Conservation (phyloP, 2,888 invertebrate genomes). For the Cephus rjabovi region DNA sequence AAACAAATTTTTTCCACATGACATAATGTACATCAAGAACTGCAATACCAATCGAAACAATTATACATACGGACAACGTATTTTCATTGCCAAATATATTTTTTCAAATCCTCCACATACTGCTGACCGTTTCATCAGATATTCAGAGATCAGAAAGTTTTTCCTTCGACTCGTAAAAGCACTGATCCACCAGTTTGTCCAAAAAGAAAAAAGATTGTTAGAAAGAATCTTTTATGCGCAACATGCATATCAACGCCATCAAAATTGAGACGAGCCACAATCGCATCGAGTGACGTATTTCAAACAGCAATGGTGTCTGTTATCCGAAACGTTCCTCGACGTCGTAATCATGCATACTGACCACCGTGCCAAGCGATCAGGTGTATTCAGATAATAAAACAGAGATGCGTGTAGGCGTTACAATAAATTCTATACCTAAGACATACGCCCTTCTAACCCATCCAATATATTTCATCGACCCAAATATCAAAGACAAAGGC, state of each 20-base stretch:
- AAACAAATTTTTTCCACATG: not conserved
- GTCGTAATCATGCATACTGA: not conserved
- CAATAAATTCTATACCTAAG: not conserved
- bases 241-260: not conserved
- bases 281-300: not conserved
- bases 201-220: not conserved
- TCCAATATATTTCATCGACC: not conserved
- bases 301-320: constrained; percentile 30
- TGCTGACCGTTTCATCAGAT: not conserved
- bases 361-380: not conserved
- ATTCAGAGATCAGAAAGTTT: not conserved
- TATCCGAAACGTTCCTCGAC: constrained; percentile 37
- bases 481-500: not conserved
- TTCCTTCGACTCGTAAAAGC: not conserved
- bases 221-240: not conserved
- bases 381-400: not conserved
- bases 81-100: not conserved
- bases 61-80: not conserved
- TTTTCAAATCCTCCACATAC: not conserved
- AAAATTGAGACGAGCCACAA: not conserved
- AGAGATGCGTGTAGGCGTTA: not conserved
- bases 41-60: not conserved
- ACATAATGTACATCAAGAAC: not conserved
- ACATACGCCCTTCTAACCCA: not conserved
- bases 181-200: not conserved